Evolutionary conservation across 2,888 invertebrate genomes (phyloP).

Genomic region (Eulithis testata): DNA sequence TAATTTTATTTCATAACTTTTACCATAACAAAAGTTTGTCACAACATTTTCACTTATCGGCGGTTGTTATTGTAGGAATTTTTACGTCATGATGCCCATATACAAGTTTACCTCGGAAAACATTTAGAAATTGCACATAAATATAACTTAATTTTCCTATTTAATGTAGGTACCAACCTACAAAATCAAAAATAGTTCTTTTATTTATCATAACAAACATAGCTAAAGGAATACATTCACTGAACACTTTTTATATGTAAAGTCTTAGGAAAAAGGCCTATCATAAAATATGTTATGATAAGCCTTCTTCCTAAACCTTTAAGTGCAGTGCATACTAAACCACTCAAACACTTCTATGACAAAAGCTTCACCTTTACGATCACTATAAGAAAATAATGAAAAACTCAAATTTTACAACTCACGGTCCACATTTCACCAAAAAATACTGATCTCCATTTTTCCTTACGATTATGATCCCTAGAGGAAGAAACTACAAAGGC

Average conservation of each 20-base stretch:
- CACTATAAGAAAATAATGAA: slow-evolving; percentile 18
- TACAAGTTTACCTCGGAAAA: not conserved
- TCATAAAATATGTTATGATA: no score
- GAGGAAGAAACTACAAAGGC: slow-evolving; percentile 66
- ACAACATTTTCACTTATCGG: not conserved
- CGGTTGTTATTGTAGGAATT: not conserved
- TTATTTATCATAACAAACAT: no score
- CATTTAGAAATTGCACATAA: not conserved
- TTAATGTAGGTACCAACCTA: not conserved
- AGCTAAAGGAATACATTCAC: no score
- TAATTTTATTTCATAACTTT: slow-evolving; percentile 1
- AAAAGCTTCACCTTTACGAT: slow-evolving; percentile 19
- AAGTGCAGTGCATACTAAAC: not conserved
- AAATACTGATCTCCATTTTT: slow-evolving; percentile 36
- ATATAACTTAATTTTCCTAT: not conserved
- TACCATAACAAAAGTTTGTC: not conserved
- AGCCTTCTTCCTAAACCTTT: not conserved
- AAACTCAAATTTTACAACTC: slow-evolving; percentile 14
- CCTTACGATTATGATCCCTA: slow-evolving; percentile 60
- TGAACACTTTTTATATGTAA: no score
- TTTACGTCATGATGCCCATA: not conserved
- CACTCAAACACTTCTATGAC: slow-evolving; percentile 11
- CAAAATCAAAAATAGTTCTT: no score
- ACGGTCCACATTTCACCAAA: slow-evolving; percentile 6
- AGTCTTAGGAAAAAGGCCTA: no score